Evolutionary conservation across 1,140 invertebrate species (phyloP).

Genomic region (Brevipalpus yothersi): DNA sequence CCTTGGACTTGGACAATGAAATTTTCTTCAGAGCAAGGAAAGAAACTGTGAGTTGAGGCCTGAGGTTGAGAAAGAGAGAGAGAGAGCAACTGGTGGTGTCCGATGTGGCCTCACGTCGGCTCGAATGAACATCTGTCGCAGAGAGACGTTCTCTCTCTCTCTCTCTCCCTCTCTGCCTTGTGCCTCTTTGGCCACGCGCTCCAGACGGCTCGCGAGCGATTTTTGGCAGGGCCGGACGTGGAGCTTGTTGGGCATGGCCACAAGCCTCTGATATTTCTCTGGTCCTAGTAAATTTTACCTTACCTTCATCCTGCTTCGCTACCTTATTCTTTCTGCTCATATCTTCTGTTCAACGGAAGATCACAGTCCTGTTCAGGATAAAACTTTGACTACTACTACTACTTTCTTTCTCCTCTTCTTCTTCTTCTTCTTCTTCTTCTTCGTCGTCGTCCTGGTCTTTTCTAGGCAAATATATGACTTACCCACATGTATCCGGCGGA

Average conservation of each 20-base stretch:
- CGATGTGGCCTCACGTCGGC: too few species aligned
- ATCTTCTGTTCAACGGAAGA: too few species aligned
- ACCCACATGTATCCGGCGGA: too few species aligned
- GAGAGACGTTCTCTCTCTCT: neutral
- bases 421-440: neutral
- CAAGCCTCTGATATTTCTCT: neutral
- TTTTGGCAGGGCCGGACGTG: neutral
- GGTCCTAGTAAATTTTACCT: too few species aligned
- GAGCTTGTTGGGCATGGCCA: neutral
- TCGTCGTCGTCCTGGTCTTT: neutral
- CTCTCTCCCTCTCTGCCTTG: neutral
- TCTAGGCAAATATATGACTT: too few species aligned
- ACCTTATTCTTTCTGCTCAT: too few species aligned
- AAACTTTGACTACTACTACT: neutral
- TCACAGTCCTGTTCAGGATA: neutral
- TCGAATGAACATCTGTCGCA: neutral
- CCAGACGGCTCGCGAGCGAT: neutral
- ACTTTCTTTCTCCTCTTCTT: neutral
- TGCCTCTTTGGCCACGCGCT: neutral
- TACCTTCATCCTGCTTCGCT: too few species aligned
- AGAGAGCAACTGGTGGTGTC: too few species aligned
- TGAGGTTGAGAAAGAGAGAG: too few species aligned
- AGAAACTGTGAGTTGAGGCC: too few species aligned
- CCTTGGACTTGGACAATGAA: too few species aligned
- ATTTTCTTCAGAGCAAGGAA: too few species aligned